Conservation (phyloP, 2,888 invertebrate genomes). For the Cyaniris semiargus region DNA sequence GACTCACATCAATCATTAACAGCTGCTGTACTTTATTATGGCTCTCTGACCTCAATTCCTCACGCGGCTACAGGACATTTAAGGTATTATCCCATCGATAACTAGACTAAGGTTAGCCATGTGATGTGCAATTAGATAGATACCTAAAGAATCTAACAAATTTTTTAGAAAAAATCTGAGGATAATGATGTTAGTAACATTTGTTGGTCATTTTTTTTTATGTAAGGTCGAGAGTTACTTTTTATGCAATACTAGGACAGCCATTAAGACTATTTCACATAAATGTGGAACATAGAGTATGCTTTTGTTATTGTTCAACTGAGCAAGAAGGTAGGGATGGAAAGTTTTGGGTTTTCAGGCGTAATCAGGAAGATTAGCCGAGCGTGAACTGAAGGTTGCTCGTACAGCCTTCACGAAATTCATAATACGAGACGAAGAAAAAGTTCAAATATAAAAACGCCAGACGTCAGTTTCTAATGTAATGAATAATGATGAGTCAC, state of each 20-base stretch:
- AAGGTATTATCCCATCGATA: slow-evolving; percentile 28
- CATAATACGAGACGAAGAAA: slow-evolving; percentile 33
- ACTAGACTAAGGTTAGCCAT: slow-evolving; percentile 28
- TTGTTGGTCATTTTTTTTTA: not conserved
- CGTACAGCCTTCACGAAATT: slow-evolving; percentile 44
- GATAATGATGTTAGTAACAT: not conserved
- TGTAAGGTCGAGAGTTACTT: not conserved
- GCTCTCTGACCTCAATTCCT: slow-evolving; percentile 25
- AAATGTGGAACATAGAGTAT: not conserved
- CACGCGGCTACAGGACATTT: slow-evolving; percentile 22
- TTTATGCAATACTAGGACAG: too few relatives aligned
- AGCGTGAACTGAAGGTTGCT: slow-evolving; percentile 56
- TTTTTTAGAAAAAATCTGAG: not conserved
- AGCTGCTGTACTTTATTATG: not conserved
- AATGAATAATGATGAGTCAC: not conserved
- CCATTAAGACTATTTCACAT: not conserved
- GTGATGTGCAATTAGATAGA: not conserved
- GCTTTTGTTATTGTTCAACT: slow-evolving; percentile 10
- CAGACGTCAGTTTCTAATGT: not conserved
- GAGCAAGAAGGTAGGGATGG: slow-evolving; percentile 23
- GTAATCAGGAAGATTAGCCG: slow-evolving; percentile 48
- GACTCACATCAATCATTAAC: slow-evolving; percentile 19
- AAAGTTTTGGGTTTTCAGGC: slow-evolving; percentile 39
- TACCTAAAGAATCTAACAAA: not conserved
- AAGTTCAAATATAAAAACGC: slow-evolving; percentile 6